Evolutionary conservation across 2,113 vertebrate species (phyloP).

Genomic region (Sitta europaea): DNA sequence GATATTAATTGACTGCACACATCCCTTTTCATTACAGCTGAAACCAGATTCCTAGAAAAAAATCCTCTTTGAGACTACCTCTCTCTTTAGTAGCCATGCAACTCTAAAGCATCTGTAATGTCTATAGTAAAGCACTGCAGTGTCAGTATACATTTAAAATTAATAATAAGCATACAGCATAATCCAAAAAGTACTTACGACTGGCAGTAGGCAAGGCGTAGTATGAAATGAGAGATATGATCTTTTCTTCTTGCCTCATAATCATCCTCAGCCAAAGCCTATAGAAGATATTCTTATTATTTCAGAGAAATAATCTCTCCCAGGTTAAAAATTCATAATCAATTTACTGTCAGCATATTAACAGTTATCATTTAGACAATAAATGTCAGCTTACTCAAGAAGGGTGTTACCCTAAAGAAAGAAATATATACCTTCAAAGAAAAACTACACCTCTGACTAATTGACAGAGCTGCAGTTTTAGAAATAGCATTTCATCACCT

Average conservation of each 20-base stretch:
- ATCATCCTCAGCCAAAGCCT: constrained; percentile 78
- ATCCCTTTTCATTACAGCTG: background rate
- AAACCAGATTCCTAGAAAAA: background rate
- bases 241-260: constrained; percentile 89
- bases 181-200: constrained; percentile 80
- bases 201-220: constrained; percentile 96
- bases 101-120: background rate
- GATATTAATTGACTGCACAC: background rate
- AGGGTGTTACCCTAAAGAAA: background rate
- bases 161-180: background rate
- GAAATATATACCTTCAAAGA: background rate
- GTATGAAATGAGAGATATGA: constrained; percentile 96
- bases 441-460: background rate
- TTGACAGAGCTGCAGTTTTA: background rate
- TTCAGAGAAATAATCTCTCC: background rate
- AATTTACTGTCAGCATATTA: background rate
- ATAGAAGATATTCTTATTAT: background rate
- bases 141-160: background rate
- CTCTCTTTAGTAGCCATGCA: background rate
- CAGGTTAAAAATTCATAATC: background rate
- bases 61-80: background rate
- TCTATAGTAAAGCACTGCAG: background rate
- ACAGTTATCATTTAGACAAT: background rate
- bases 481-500: background rate
- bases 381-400: background rate